Evolutionary conservation across 2,113 vertebrate species (phyloP).

Genomic region (Cynocephalus volans): DNA sequence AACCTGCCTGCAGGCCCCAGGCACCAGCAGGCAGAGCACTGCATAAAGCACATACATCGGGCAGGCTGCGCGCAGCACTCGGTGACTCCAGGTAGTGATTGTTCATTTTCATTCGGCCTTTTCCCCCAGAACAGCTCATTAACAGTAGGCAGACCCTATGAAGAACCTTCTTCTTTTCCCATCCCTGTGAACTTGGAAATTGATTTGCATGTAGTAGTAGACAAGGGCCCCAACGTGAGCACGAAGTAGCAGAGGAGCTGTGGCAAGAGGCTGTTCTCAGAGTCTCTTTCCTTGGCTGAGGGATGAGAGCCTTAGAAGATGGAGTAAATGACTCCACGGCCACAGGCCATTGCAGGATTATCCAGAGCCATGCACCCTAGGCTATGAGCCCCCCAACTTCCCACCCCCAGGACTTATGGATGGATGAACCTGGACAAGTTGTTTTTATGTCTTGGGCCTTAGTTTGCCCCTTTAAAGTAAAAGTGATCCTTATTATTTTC

Average conservation of each 20-base stretch:
- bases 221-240: background rate
- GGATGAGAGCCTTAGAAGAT: background rate
- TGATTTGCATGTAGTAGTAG: constrained; percentile 26
- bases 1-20: constrained; percentile 85
- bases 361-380: background rate
- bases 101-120: background rate
- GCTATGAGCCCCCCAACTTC: fast-evolving
- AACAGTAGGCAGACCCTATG: background rate
- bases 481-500: background rate
- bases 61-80: background rate
- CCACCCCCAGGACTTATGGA: background rate
- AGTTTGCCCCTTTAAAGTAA: background rate
- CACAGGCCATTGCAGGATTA: background rate
- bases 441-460: background rate
- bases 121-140: constrained; percentile 69
- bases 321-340: background rate
- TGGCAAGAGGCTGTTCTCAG: background rate
- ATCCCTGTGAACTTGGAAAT: background rate
- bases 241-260: fast-evolving
- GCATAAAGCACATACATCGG: background rate
- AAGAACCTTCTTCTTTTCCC: constrained; percentile 53
- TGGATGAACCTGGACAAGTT: background rate
- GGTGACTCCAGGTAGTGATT: background rate
- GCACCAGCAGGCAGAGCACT: constrained; percentile 61
- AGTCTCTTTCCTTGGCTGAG: background rate